phyloP scores from a whole-genome alignment of 2,888 invertebrate species.

The Pseudococcus jackbeardsleyi region DNA sequence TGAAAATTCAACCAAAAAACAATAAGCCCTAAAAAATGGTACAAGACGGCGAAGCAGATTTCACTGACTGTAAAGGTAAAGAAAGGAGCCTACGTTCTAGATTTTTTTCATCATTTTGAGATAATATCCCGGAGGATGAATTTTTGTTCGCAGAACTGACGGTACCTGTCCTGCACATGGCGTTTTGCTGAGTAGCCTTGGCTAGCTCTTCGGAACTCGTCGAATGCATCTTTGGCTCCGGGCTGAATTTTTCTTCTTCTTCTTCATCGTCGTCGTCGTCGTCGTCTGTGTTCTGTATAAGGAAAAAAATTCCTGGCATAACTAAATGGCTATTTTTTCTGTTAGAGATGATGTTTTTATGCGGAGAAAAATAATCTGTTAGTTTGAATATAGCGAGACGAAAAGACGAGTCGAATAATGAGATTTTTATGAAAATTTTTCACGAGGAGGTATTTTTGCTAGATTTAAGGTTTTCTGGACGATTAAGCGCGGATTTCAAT shows the following conservation, averaged over 20 bases:
- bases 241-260: slow-evolving; percentile 47
- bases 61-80: slow-evolving; percentile 56
- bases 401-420: too few relatives aligned
- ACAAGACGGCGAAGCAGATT: slow-evolving; percentile 54
- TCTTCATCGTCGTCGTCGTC: slow-evolving; percentile 66
- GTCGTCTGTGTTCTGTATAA: slow-evolving; percentile 66
- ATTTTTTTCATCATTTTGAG: slow-evolving; percentile 51
- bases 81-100: slow-evolving; percentile 59
- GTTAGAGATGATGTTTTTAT: too few relatives aligned
- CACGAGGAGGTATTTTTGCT: too few relatives aligned
- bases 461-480: too few relatives aligned
- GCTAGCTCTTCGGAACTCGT: neutral
- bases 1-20: neutral
- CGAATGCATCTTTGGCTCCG: slow-evolving; percentile 44
- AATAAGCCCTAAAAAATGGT: slow-evolving; percentile 52
- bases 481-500: too few relatives aligned
- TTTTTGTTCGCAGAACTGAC: slow-evolving; percentile 57
- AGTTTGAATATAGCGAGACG: too few relatives aligned
- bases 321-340: neutral
- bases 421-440: too few relatives aligned
- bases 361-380: too few relatives aligned
- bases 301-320: neutral
- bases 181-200: slow-evolving; percentile 55
- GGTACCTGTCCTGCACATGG: slow-evolving; percentile 64
- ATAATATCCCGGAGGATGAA: slow-evolving; percentile 57